Conservation (phyloP, 2,797 vertebrate genomes). For the Geotrypetes seraphini region DNA sequence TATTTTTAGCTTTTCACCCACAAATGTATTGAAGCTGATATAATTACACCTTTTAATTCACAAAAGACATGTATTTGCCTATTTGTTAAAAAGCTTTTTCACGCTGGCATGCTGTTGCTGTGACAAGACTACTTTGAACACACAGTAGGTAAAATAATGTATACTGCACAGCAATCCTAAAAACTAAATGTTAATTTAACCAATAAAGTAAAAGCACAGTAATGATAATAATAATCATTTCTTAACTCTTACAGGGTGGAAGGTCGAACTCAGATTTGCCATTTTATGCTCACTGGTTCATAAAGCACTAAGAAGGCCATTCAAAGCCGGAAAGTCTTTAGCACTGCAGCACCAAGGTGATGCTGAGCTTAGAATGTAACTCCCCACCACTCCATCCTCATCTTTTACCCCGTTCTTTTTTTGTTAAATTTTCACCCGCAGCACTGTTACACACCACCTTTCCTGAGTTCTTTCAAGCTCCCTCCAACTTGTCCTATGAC, state of each 20-base stretch:
- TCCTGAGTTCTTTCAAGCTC: neutral
- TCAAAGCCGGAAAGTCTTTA: conserved; percentile 11
- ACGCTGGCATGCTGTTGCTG: conserved; percentile 53
- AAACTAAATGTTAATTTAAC: conserved; percentile 62
- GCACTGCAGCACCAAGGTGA: conserved; percentile 4
- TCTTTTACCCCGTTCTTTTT: too few relatives aligned
- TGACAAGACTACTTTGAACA: conserved; percentile 57
- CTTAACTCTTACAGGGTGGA: conserved; percentile 50
- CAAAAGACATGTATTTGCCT: conserved; percentile 58
- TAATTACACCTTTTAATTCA: conserved; percentile 55
- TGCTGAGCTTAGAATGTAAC: neutral
- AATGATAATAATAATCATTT: conserved; percentile 50
- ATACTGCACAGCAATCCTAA: conserved; percentile 48
- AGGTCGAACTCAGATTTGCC: conserved; percentile 41
- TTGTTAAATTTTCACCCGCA: too few relatives aligned
- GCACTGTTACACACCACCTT: too few relatives aligned
- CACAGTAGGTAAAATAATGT: conserved; percentile 60
- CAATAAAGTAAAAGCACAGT: conserved; percentile 50
- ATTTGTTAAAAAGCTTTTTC: conserved; percentile 54
- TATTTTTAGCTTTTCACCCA: conserved; percentile 50
- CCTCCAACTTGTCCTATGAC: neutral
- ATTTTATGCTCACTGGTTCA: conserved; percentile 26
- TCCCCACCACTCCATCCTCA: neutral
- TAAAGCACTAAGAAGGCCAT: conserved; percentile 40
- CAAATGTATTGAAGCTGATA: conserved; percentile 48